Percentiles rank a stretch among this genome's conserved stretches.
Conservation (phyloP, 2,113 vertebrate species). For the Monopterus albus region DNA sequence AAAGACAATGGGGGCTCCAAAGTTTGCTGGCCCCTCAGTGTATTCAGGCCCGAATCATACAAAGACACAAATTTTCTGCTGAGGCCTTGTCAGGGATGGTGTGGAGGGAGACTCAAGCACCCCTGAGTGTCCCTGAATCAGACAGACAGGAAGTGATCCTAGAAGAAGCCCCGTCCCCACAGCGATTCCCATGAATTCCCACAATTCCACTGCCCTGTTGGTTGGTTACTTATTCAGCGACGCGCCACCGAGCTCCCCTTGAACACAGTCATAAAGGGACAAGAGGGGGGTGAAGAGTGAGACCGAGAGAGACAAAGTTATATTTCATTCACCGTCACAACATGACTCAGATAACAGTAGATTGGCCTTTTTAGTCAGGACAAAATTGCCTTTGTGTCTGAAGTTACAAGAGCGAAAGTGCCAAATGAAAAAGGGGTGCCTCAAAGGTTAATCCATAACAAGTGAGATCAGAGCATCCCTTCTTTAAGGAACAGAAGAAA, state of each 20-base stretch:
- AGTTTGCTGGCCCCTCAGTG: conserved; percentile 74
- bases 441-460: conserved; percentile 77
- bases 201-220: conserved; percentile 78
- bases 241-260: conserved; percentile 64
- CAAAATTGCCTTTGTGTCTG: conserved; percentile 71
- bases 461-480: conserved; percentile 74
- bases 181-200: conserved; percentile 83
- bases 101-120: conserved; percentile 67
- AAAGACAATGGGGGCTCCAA: conserved; percentile 76
- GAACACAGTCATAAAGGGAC: conserved; percentile 61
- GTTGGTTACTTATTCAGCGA: conserved; percentile 81
- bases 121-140: conserved; percentile 80
- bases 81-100: conserved; percentile 72
- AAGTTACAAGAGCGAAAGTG: conserved; percentile 56
- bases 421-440: conserved; percentile 56
- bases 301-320: conserved; percentile 57
- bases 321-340: conserved; percentile 76
- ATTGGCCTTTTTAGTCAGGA: conserved; percentile 69
- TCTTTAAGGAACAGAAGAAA: conserved; percentile 78
- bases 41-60: conserved; percentile 71
- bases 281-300: conserved; percentile 40
- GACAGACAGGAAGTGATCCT: conserved; percentile 81
- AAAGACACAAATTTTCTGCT: conserved; percentile 80
- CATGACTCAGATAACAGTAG: conserved; percentile 75
- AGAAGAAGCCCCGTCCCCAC: conserved; percentile 72